Percentiles rank a stretch among this genome's conserved stretches.
Conservation (phyloP, 2,797 vertebrate genomes). For the Streptopelia turtur region DNA sequence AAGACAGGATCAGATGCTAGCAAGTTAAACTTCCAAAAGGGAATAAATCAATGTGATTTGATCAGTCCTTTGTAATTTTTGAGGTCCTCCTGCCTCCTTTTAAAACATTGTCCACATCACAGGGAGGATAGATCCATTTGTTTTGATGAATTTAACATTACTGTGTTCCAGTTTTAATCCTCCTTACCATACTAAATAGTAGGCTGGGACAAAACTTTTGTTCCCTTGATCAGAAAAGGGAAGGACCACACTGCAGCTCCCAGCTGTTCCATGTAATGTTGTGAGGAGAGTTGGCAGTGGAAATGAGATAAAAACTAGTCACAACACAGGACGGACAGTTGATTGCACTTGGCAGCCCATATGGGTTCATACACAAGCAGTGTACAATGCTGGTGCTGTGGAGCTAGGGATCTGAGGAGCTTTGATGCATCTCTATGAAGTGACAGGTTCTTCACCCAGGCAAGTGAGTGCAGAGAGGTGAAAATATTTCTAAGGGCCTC, state of each 20-base stretch:
- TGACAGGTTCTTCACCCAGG: not conserved
- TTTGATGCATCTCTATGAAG: not conserved
- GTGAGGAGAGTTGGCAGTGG: not conserved
- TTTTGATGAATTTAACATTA: not conserved
- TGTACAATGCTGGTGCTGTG: accelerated
- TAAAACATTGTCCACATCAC: not conserved
- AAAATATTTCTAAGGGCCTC: not conserved
- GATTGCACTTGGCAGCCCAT: not conserved
- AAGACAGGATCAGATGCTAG: not conserved
- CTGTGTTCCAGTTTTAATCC: not conserved
- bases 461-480: not conserved
- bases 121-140: not conserved
- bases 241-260: not conserved
- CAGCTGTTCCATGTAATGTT: not conserved
- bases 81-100: not conserved
- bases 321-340: accelerated
- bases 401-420: not conserved
- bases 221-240: not conserved
- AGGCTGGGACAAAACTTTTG: not conserved
- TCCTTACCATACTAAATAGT: not conserved
- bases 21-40: not conserved
- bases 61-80: not conserved
- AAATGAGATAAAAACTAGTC: not conserved
- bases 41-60: not conserved
- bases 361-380: not conserved